These are phyloP conservation scores for Lacerta bilineata DNA, from an alignment of 2,797 vertebrate genomes.

Conservation along the genomic window DNA sequence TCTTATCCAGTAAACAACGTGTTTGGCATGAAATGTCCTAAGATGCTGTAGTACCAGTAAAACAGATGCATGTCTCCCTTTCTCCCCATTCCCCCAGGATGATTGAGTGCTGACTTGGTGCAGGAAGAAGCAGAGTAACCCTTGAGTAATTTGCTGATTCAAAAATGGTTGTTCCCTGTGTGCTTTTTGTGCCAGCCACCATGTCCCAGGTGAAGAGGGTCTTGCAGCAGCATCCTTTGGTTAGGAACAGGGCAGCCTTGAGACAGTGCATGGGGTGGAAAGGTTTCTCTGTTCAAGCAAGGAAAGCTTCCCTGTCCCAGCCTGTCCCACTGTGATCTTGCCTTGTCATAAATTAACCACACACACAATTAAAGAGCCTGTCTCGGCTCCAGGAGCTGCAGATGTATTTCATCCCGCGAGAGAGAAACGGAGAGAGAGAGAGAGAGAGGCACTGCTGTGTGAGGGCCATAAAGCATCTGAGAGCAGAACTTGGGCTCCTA, in stretches of 20 bases:
- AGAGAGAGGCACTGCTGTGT: constrained; percentile 28
- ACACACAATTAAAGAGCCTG: constrained; percentile 56
- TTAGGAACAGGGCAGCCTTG: constrained; percentile 1
- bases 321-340: not conserved
- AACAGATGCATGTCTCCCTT: not conserved
- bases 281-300: constrained; percentile 29
- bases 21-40: not conserved
- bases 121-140: not conserved
- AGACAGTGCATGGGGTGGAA: not conserved
- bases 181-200: not conserved
- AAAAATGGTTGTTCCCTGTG: not conserved
- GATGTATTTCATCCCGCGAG: constrained; percentile 58
- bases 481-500: constrained; percentile 28
- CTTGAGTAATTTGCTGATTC: constrained; percentile 60
- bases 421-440: constrained; percentile 18
- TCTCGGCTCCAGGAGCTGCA: constrained; percentile 53
- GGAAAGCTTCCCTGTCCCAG: constrained; percentile 27
- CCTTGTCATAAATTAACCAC: constrained; percentile 10
- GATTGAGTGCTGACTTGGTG: constrained; percentile 53
- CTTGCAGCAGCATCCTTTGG: not conserved
- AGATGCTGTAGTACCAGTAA: not conserved
- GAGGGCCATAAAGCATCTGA: constrained; percentile 45
- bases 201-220: not conserved
- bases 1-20: not conserved
- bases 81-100: not conserved